These are phyloP conservation scores for Monopis laevigella DNA, from an alignment of 2,888 invertebrate genomes.

Conservation along the genomic window DNA sequence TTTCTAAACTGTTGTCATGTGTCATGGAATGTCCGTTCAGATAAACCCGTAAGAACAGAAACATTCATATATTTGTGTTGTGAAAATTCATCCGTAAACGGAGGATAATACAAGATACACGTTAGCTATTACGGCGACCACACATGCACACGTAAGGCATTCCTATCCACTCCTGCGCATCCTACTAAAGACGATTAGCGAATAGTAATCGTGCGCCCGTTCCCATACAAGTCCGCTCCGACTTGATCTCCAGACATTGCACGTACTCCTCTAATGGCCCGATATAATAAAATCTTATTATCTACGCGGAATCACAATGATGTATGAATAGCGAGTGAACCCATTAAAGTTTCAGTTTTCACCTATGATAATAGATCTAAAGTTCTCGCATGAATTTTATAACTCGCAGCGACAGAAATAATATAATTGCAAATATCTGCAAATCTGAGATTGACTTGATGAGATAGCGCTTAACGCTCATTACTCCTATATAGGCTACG, in stretches of 20 bases:
- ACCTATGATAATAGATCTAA: too few relatives aligned
- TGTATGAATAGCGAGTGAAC: conserved; percentile 34
- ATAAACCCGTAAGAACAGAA: neutral
- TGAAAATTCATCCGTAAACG: conserved; percentile 1
- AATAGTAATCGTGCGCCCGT: conserved; percentile 22
- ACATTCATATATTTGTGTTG: conserved; percentile 1
- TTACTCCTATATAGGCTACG: conserved; percentile 7
- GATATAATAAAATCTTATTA: conserved; percentile 57
- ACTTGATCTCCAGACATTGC: conserved; percentile 45
- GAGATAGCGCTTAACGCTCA: conserved; percentile 16
- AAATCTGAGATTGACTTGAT: neutral
- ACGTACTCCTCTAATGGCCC: conserved; percentile 51
- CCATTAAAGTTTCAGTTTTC: conserved; percentile 8
- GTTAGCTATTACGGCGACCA: conserved; percentile 6
- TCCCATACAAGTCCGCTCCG: conserved; percentile 37
- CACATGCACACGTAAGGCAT: conserved; percentile 1
- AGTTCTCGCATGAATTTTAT: too few relatives aligned
- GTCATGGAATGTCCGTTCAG: neutral
- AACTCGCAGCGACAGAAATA: neutral
- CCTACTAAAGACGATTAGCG: conserved; percentile 9
- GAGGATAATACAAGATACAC: neutral
- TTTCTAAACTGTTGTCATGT: neutral
- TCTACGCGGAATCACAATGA: conserved; percentile 41
- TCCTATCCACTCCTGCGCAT: conserved; percentile 11
- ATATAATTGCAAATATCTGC: neutral